These are phyloP conservation scores for Mesaphorura yosii DNA, from an alignment of 1,140 invertebrate genomes.

Conservation along the genomic window DNA sequence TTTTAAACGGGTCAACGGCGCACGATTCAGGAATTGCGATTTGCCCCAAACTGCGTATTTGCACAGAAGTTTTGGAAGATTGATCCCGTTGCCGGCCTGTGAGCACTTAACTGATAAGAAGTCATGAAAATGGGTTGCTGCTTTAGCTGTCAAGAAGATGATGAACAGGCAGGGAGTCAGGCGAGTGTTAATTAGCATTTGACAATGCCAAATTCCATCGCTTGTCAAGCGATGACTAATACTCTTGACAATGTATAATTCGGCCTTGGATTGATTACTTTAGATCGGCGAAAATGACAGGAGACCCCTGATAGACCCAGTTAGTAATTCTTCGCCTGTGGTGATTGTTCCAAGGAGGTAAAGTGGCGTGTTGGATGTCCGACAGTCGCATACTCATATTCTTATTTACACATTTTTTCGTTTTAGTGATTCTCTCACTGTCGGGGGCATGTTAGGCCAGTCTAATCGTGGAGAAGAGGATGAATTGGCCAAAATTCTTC, in stretches of 20 bases:
- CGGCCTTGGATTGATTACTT: not conserved
- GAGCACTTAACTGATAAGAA: too few relatives aligned
- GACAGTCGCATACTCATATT: not conserved
- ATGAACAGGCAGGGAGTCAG: conserved; percentile 27
- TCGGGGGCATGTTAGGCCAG: conserved; percentile 5
- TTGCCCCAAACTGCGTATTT: too few relatives aligned
- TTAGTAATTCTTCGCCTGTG: conserved; percentile 20
- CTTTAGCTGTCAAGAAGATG: conserved; percentile 31
- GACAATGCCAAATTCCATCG: too few relatives aligned
- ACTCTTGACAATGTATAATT: not conserved
- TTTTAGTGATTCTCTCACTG: conserved; percentile 15
- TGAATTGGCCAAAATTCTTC: conserved; percentile 29
- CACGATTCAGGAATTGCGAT: too few relatives aligned
- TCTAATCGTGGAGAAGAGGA: conserved; percentile 25
- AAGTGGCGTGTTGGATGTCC: not conserved
- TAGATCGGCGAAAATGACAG: conserved; percentile 15
- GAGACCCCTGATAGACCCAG: conserved; percentile 17
- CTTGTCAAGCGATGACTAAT: not conserved
- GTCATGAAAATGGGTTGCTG: conserved; percentile 32
- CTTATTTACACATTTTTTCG: conserved; percentile 1
- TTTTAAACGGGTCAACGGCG: too few relatives aligned
- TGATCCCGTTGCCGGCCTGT: too few relatives aligned
- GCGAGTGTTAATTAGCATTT: conserved; percentile 11
- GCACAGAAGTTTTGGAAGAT: too few relatives aligned
- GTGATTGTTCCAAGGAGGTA: conserved; percentile 16